Percentiles rank a stretch among this genome's conserved stretches.
Evolutionary conservation across 2,888 invertebrate genomes (phyloP).

Genomic region (Nebria salina): DNA sequence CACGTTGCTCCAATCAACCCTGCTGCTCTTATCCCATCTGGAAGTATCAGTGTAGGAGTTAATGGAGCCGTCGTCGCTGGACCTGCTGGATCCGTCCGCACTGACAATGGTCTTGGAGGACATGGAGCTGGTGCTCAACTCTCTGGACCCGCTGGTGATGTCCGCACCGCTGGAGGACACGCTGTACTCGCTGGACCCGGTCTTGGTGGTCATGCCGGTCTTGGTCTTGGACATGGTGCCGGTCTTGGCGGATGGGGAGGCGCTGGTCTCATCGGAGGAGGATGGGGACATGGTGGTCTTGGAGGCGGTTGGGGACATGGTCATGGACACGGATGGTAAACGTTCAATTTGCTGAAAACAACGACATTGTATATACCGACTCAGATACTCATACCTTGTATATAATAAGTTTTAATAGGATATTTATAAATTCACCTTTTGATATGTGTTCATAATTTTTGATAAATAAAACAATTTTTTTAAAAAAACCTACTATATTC

Average conservation of each 20-base stretch:
- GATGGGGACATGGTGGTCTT: constrained; percentile 44
- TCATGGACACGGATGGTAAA: constrained; percentile 15
- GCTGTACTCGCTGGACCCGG: constrained; percentile 32
- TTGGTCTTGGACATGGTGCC: constrained; percentile 24
- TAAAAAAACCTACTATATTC: no score
- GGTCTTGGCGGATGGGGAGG: constrained; percentile 38
- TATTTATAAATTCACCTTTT: background rate
- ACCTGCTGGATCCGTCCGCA: constrained; percentile 24
- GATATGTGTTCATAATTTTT: no score
- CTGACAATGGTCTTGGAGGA: constrained; percentile 27
- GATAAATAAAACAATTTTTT: no score
- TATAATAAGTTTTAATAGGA: background rate
- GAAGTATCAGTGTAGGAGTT: constrained; percentile 50
- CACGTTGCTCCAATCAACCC: constrained; percentile 18
- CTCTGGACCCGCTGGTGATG: constrained; percentile 53
- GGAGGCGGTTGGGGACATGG: constrained; percentile 44
- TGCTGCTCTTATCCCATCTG: constrained; percentile 32
- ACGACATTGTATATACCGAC: background rate
- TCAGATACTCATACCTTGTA: background rate
- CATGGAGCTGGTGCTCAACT: constrained; percentile 28
- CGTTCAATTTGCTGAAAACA: background rate
- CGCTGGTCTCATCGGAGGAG: constrained; percentile 32
- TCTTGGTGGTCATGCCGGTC: constrained; percentile 29
- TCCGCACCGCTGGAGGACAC: constrained; percentile 52
- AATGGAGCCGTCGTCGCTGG: constrained; percentile 26